Base-by-base conservation (phyloP, 2,113 vertebrate species). In the Monarcha castaneiventris region DNA sequence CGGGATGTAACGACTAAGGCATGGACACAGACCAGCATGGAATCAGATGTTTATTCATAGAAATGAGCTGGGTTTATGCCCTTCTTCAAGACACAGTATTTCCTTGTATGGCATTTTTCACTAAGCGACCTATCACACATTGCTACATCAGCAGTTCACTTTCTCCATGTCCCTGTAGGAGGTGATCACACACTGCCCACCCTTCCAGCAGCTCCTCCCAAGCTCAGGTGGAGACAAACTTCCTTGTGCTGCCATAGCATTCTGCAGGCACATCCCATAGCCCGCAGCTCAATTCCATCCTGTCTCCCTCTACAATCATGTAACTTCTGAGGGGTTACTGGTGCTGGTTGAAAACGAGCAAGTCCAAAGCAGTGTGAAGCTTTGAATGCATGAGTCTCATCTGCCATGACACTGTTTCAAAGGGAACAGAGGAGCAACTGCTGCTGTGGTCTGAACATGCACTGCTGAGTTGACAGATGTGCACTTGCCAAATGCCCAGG, bases 301-400 rank as follows among this genome's bases (percentile, higher is more conserved):
- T 7, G 8, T 26, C 58, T 59, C n/a, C 26, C 23, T 59, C 58
- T 23, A 26, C 10, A 59, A 3, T 16, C n/a, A 11, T 6, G 4
- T 26, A 58, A 46, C 7, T 27, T 54, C 32, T 64, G 67, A 44
- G 8, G 16, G 13, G 11, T 52, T 89, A 22, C 46, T 67, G 48
- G 6, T 52, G 26, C 30, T 43, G 23, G 13, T 1, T 68, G 64
- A 55, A 66, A 73, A 63, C 0, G 0, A 85, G 10, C 25, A 66
- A 76, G 39, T 66, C 41, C 33, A 26, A 76, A 77, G 63, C 35
- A 59, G 11, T 5, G 10, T 8, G 3, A 64, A 44, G 3, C 17
- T 51, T 54, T 84, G 35, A 29, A 41, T 16, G 6, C 6, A 30
- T 5, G 2, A 56, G 14, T 51, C 30, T 79, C 14, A 48, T 79